These are phyloP conservation scores for Vimba vimba DNA, from an alignment of 2,113 vertebrate species.

Conservation along the genomic window DNA sequence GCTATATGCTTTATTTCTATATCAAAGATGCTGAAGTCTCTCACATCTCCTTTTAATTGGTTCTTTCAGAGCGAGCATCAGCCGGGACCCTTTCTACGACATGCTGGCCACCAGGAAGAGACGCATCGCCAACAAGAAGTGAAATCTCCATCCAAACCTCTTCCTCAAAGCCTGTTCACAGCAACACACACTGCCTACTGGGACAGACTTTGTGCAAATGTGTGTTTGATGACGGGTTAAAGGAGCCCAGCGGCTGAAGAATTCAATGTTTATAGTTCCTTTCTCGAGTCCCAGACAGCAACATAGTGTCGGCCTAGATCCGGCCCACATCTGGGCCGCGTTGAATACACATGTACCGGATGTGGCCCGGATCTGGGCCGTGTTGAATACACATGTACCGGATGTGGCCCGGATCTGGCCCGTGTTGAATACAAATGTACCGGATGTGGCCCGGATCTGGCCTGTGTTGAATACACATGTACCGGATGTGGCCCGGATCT, in stretches of 20 bases:
- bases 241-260: not conserved
- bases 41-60: slow-evolving; percentile 66
- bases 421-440: too few relatives aligned
- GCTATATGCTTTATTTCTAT: slow-evolving; percentile 75
- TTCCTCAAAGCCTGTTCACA: not conserved
- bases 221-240: not conserved
- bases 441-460: too few relatives aligned
- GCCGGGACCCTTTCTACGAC: slow-evolving; percentile 97
- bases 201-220: not conserved
- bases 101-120: slow-evolving; percentile 98
- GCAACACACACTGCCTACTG: not conserved
- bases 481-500: too few relatives aligned
- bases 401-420: too few relatives aligned
- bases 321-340: too few relatives aligned
- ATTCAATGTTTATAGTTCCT: not conserved
- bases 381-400: too few relatives aligned
- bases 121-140: slow-evolving; percentile 98
- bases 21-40: slow-evolving; percentile 72
- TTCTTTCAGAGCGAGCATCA: slow-evolving; percentile 91
- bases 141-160: slow-evolving; percentile 57
- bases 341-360: too few relatives aligned
- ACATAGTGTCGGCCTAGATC: too few relatives aligned
- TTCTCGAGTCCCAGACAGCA: not conserved
- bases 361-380: too few relatives aligned
- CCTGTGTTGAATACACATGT: too few relatives aligned